Evolutionary conservation across 2,888 invertebrate species (phyloP).

Genomic region (Phaedon cochleariae): DNA sequence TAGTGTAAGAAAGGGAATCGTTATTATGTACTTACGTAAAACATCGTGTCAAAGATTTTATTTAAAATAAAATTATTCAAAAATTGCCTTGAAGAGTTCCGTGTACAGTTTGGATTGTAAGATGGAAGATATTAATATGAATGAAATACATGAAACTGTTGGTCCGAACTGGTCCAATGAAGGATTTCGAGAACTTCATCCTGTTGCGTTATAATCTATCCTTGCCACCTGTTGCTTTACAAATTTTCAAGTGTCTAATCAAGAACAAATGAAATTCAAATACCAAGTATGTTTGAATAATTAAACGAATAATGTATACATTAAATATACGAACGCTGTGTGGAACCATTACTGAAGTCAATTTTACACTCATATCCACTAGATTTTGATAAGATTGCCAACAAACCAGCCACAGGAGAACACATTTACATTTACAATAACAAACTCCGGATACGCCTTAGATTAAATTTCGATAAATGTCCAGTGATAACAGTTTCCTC

Average conservation of each 20-base stretch:
- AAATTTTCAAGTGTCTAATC: background rate
- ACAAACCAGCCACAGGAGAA: background rate
- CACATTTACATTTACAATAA: slow-evolving; percentile 5
- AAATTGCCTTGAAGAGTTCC: too few relatives aligned
- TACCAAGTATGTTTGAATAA: background rate
- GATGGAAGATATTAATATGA: too few relatives aligned
- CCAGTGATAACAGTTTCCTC: slow-evolving; percentile 55
- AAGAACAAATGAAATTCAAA: background rate
- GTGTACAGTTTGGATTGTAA: too few relatives aligned
- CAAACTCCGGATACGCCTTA: slow-evolving; percentile 12
- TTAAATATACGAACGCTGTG: background rate
- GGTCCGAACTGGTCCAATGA: too few relatives aligned
- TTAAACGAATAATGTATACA: background rate
- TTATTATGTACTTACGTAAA: too few relatives aligned
- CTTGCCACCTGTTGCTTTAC: background rate
- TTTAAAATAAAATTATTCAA: too few relatives aligned
- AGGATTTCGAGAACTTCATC: too few relatives aligned
- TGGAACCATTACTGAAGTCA: background rate
- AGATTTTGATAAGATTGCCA: background rate
- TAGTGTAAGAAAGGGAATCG: too few relatives aligned
- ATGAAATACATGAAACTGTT: too few relatives aligned
- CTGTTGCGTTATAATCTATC: too few relatives aligned
- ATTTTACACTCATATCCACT: background rate
- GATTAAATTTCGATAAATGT: slow-evolving; percentile 52
- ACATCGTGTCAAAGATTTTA: too few relatives aligned